A percentile compares a stretch with the other conserved stretches of the same genome.
phyloP scores from a whole-genome alignment of 2,113 vertebrate genomes.

The Irena cyanogastra region DNA sequence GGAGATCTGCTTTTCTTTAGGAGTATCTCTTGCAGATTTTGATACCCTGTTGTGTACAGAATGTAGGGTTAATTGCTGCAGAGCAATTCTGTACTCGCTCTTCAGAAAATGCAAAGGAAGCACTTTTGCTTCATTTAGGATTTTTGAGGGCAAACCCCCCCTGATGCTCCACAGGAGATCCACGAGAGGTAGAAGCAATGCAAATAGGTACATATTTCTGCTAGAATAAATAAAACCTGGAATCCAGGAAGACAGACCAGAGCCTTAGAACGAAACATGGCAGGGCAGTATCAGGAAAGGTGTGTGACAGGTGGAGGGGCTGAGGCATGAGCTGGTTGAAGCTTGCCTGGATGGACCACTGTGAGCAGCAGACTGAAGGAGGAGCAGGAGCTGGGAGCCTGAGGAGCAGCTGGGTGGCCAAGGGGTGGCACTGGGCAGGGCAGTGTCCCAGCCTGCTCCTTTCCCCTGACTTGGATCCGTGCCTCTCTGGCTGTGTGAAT shows the following conservation, averaged over 20 bases:
- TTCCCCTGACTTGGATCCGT: background rate
- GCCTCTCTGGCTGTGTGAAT: background rate
- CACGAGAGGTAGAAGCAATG: background rate
- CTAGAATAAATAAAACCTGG: background rate
- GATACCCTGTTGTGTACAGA: background rate
- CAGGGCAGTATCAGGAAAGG: background rate
- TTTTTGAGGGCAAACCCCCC: background rate
- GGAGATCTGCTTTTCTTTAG: background rate
- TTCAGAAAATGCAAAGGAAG: background rate
- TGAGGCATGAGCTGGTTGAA: background rate
- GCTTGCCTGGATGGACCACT: background rate
- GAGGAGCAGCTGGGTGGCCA: background rate
- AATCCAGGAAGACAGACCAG: background rate
- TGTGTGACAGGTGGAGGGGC: background rate
- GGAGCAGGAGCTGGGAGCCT: background rate
- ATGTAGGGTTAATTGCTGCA: background rate
- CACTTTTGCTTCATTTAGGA: background rate
- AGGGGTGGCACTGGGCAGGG: background rate
- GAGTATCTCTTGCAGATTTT: background rate
- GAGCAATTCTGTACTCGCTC: background rate
- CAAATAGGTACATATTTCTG: background rate
- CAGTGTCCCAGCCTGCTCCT: background rate
- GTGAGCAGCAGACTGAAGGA: background rate
- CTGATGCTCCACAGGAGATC: background rate
- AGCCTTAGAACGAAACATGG: background rate